Conservation (phyloP, 2,113 vertebrate species). For the Peromyscus maniculatus region DNA sequence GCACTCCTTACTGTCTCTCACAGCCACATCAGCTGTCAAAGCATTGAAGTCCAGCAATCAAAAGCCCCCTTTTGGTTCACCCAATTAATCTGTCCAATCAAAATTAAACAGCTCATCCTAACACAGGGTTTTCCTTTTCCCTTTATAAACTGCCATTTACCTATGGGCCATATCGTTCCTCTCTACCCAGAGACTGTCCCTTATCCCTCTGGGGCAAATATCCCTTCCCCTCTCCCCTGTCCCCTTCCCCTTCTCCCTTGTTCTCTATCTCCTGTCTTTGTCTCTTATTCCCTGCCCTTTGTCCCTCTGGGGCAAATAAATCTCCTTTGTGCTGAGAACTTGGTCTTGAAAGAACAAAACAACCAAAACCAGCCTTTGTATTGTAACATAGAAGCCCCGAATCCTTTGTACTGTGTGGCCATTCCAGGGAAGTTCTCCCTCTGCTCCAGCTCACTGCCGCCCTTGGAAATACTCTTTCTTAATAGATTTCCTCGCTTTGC, state of each 20-base stretch:
- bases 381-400: neutral
- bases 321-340: neutral
- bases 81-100: neutral
- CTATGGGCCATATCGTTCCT: neutral
- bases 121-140: neutral
- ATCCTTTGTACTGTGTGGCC: neutral
- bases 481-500: neutral
- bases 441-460: neutral
- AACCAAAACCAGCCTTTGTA: neutral
- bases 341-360: neutral
- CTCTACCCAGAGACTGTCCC: neutral
- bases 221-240: neutral
- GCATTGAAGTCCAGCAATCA: neutral
- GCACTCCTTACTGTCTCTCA: no score
- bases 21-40: neutral
- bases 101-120: neutral
- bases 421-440: neutral
- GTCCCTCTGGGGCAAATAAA: neutral
- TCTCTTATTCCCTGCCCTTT: neutral
- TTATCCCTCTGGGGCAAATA: neutral
- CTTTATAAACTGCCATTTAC: neutral
- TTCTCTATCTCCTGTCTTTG: neutral
- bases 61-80: neutral
- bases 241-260: neutral
- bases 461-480: neutral